Evolutionary conservation across 2,888 invertebrate genomes (phyloP), one percentile per base, ranked within the genome.

Genomic region (Parelbella ahira): DNA sequence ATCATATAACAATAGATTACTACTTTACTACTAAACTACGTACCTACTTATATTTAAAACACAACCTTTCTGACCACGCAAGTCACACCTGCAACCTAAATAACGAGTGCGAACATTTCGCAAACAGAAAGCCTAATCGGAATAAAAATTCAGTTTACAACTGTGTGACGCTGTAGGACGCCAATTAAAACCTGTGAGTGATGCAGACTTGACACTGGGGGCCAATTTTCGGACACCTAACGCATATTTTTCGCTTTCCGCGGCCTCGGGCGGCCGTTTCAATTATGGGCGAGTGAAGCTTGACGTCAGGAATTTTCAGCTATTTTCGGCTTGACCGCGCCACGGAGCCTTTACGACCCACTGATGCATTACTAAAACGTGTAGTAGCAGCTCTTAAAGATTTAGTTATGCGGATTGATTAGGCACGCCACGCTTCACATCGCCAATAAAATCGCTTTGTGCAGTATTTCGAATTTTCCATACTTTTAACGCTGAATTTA

Each of bases 291-390:
- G 61, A 67, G 54, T 54, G 60, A 60, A 66, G 63, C 59, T 64
- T 57, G 60, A 68, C 56, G 61, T 63, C 53, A 53, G 61, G 61
- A 65, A 64, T 69, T 73, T 68, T 54, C 52, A 56, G 63, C 61
- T 71, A 72, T 75, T 72, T 71, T 70, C 62, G 49, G 56, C 58
- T 64, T 68, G 65, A 65, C 65, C 68, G 66, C 57, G 54, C 28
- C 13, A 11, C 38, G 53, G 53, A 55, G 43, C 60, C 60, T 62
- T 66, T 57, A 58, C 58, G 50, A 60, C 43, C 55, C 67, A 62
- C 51, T 65, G 68, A 68, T 41, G 41, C 41, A 33, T 27, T 13
- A 25, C 7, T 21, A 10, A 33, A 34, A 32, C 9, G 23, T 29
- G 21, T 28, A 25, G 27, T 37, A 23, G 29, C 7, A 27, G 33